Percentiles rank a stretch among this genome's conserved stretches.
Evolutionary conservation across 2,797 vertebrate species (phyloP).

Genomic region (Streptopelia turtur): DNA sequence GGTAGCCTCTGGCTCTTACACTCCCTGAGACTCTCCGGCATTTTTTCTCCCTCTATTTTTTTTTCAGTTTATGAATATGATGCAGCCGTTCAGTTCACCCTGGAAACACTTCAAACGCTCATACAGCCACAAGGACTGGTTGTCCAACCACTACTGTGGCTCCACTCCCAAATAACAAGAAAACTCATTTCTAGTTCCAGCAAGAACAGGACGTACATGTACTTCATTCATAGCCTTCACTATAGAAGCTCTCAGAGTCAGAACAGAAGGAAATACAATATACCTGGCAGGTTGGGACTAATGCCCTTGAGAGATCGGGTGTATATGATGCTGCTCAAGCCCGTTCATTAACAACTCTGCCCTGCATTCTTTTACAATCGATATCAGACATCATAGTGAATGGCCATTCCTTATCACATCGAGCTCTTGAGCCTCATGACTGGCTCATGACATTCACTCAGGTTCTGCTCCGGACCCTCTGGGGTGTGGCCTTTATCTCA

Average conservation of each 20-base stretch:
- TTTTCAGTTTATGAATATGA: neutral
- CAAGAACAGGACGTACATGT: rapidly evolving
- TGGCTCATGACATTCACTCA: neutral
- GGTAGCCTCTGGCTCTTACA: constrained; percentile 7
- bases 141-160: neutral
- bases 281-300: neutral
- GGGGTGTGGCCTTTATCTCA: neutral
- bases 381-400: neutral
- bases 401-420: neutral
- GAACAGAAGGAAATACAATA: neutral
- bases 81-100: neutral
- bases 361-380: neutral
- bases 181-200: neutral
- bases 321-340: neutral
- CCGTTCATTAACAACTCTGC: neutral
- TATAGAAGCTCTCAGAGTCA: neutral
- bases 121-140: neutral
- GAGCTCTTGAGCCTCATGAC: neutral
- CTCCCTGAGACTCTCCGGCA: neutral
- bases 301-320: neutral
- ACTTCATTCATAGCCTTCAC: neutral
- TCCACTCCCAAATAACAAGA: neutral
- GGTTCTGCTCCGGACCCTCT: neutral
- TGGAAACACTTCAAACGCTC: neutral
- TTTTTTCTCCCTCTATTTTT: neutral